These are phyloP conservation scores for Lydus trimaculatus DNA, from an alignment of 2,888 invertebrate genomes.

Conservation along the genomic window DNA sequence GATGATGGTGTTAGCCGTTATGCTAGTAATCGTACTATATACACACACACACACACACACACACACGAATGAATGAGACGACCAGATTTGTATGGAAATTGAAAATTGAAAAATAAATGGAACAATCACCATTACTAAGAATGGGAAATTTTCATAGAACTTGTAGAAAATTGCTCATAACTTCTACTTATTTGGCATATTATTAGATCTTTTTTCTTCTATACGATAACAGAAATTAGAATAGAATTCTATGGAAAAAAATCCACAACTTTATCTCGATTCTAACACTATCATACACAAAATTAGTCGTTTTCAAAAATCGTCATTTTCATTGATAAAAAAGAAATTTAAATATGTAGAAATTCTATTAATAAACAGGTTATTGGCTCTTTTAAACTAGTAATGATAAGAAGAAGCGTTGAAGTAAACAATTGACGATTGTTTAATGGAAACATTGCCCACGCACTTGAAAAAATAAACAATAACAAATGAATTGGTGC, in stretches of 20 bases:
- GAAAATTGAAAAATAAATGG: conserved; percentile 5
- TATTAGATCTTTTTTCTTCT: not conserved
- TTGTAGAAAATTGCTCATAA: not conserved
- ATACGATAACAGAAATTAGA: no score
- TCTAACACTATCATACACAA: no score
- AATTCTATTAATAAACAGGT: no score
- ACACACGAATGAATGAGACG: not conserved
- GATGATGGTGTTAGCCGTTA: not conserved
- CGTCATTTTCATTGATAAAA: no score
- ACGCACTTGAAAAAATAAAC: no score
- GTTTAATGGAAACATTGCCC: no score
- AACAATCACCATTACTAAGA: conserved; percentile 1
- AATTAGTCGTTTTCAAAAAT: no score
- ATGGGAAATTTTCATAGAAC: not conserved
- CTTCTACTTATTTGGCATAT: not conserved
- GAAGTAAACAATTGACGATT: no score
- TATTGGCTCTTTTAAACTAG: no score
- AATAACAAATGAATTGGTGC: no score
- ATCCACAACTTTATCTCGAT: not conserved
- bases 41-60: not conserved
- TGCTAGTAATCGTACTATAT: not conserved
- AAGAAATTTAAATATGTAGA: no score
- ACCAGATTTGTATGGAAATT: conserved; percentile 5
- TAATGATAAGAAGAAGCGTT: no score
- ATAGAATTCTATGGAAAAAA: not conserved